Percentiles rank a stretch among this genome's conserved stretches.
Conservation (phyloP, 2,888 invertebrate genomes). For the Coenonympha arcania region DNA sequence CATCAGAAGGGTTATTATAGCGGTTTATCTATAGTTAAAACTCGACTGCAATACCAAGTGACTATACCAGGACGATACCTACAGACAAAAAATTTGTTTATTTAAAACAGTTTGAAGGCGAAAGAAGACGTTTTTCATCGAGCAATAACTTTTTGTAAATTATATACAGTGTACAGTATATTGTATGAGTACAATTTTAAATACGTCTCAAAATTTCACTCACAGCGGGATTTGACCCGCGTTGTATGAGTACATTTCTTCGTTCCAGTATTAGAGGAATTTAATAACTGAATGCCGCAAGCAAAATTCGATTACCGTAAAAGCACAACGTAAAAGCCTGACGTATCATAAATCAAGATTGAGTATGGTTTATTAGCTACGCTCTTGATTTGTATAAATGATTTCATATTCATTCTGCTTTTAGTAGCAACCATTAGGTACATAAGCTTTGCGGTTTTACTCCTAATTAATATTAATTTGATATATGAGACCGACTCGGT, state of each 20-base stretch:
- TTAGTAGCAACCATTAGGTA: neutral
- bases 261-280: neutral
- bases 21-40: no score
- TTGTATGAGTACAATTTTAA: no score
- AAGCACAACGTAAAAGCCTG: constrained; percentile 5
- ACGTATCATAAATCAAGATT: constrained; percentile 6
- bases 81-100: no score
- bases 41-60: no score
- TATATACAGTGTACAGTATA: no score
- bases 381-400: constrained; percentile 3
- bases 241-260: neutral
- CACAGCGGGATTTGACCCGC: no score
- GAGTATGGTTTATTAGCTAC: constrained; percentile 7
- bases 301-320: constrained; percentile 11
- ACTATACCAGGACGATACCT: no score
- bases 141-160: neutral
- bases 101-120: no score
- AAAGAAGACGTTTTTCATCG: neutral
- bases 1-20: no score
- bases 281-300: constrained; percentile 8
- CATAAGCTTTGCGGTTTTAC: neutral
- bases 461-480: neutral
- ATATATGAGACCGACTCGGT: no score
- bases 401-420: neutral
- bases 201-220: no score